phyloP scores from a whole-genome alignment of 2,888 invertebrate genomes.

The Halocaridina rubra region DNA sequence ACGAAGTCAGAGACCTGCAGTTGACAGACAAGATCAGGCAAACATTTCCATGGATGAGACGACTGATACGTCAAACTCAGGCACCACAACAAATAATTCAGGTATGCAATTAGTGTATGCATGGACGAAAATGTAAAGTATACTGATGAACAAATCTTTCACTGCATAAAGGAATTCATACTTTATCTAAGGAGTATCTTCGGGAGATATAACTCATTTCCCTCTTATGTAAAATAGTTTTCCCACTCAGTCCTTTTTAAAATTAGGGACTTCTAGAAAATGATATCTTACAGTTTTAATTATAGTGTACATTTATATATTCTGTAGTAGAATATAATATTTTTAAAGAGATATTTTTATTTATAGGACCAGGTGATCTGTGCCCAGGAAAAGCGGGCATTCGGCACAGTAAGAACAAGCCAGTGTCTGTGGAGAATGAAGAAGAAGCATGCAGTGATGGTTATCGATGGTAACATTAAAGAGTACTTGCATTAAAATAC shows the following conservation, averaged over 20 bases:
- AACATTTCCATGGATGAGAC: slow-evolving; percentile 32
- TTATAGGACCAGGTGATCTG: slow-evolving; percentile 3
- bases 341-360: no score
- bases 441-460: neutral
- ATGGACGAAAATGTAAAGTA: neutral
- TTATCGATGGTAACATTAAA: slow-evolving; percentile 8
- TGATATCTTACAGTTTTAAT: no score
- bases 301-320: no score
- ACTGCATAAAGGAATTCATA: no score
- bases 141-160: no score
- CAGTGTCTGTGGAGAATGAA: slow-evolving; percentile 1
- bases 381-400: slow-evolving; percentile 1
- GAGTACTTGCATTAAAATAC: neutral
- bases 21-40: slow-evolving; percentile 11
- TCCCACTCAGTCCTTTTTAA: no score
- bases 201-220: no score
- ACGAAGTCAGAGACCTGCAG: no score
- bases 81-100: slow-evolving; percentile 37
- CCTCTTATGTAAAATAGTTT: no score
- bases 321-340: no score
- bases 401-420: neutral
- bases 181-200: no score
- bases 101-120: neutral
- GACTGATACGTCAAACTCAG: slow-evolving; percentile 45
- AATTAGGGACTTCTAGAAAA: no score